These are phyloP conservation scores for Sinodicranocentrus sp. DNA, from an alignment of 2,888 invertebrate species.

Conservation along the genomic window DNA sequence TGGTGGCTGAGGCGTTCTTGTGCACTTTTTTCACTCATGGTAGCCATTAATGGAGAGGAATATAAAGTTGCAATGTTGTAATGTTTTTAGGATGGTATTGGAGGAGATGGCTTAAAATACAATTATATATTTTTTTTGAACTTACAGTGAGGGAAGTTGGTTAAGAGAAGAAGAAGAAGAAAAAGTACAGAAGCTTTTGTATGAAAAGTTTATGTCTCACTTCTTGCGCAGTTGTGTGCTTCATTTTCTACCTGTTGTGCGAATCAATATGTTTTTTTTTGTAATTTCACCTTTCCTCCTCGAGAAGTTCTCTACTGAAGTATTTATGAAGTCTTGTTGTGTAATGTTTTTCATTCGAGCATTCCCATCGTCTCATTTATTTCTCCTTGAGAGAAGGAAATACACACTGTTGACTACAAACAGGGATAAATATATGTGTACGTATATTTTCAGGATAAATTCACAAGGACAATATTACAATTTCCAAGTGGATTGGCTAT, in stretches of 20 bases:
- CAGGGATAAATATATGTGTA: too few species aligned
- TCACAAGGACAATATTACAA: too few species aligned
- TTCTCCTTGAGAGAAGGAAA: neutral
- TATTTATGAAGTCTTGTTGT: slow-evolving; percentile 53
- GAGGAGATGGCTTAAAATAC: neutral
- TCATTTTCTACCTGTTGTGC: slow-evolving; percentile 61
- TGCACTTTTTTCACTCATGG: too few species aligned
- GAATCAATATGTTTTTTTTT: slow-evolving; percentile 49
- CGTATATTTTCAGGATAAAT: too few species aligned
- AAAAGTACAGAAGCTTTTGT: neutral
- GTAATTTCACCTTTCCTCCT: slow-evolving; percentile 18
- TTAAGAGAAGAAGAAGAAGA: neutral
- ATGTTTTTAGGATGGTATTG: too few species aligned
- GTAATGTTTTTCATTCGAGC: slow-evolving; percentile 7
- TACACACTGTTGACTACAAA: too few species aligned
- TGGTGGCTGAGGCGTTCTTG: too few species aligned
- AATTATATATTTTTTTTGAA: neutral
- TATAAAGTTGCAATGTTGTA: too few species aligned
- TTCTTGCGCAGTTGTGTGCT: slow-evolving; percentile 7
- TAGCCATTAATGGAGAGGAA: too few species aligned
- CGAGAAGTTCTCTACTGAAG: too few species aligned
- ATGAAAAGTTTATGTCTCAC: neutral
- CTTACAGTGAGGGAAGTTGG: neutral
- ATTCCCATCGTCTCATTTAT: slow-evolving; percentile 6
- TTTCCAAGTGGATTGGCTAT: too few species aligned